Base-by-base conservation (phyloP, 2,888 invertebrate genomes). In the Ditylenchus weischeri region DNA sequence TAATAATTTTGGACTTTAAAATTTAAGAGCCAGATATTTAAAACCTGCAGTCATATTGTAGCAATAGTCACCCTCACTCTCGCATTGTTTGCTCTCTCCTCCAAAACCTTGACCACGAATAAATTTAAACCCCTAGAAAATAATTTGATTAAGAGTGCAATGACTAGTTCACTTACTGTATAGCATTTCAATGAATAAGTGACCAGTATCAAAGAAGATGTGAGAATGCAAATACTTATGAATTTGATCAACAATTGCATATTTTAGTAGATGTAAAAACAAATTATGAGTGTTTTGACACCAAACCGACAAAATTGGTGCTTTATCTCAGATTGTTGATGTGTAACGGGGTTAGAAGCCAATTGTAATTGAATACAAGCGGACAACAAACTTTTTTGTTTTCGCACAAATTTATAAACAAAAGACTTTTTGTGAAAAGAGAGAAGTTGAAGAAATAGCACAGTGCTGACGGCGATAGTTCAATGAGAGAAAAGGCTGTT, bases 11-110 rank as follows among this genome's bases (percentile, higher is more conserved):
- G 11, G 2, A 15, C 15, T 43, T 43, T 3, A 13, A 43, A 43
- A 13, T 43, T 43, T 2, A 15, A 43, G 2, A 15, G 43, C 5
- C 8, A 15, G 15, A 43, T 43, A 15, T 43, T 15, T 2, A 43
- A 43, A 64, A 21, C 36, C 48, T 23, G 72, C 72, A 29, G 72
- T 72, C 62, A 62, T 65, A 59, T 72, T 72, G 63, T 72, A 72
- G 60, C 72, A 72, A 50, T 58, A 71, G 43, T 72, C 70, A 19
- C 57, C 66, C 11, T 65, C 62, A 54, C 63, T 63, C 38, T 71
- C 70, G 21, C 72, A 68, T 57, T 59, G 59, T 29, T 72, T 64
- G 15, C 38, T 58, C 19, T 63, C 70, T 6, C 48, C 68, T 15
- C 71, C 72, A 60, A 68, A 61, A 6, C 50, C 62, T 65, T 72